phyloP scores from a whole-genome alignment of 2,888 invertebrate species.

The Schizaphis graminum region DNA sequence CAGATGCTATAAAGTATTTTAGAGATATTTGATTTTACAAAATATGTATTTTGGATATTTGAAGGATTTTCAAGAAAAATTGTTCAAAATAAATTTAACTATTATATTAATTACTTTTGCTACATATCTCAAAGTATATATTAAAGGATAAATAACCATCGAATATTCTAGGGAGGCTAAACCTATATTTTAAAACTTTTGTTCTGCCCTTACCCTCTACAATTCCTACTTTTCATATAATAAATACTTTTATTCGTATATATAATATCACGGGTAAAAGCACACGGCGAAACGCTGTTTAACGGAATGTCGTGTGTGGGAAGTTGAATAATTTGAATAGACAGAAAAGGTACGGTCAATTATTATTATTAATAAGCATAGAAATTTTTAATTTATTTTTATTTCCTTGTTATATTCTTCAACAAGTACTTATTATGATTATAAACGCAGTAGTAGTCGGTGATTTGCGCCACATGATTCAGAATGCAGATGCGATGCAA shows the following conservation, averaged over 20 bases:
- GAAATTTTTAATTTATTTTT: not conserved
- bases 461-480: not conserved
- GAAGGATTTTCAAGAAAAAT: not conserved
- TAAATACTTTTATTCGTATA: not conserved
- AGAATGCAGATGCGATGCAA: not conserved
- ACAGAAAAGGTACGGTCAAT: not conserved
- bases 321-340: not conserved
- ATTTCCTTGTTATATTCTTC: not conserved
- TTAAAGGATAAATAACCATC: not conserved
- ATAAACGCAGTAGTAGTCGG: not conserved
- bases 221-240: not conserved
- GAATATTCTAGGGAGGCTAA: not conserved
- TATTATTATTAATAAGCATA: not conserved
- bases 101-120: not conserved
- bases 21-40: not conserved
- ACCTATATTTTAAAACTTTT: not conserved
- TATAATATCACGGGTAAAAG: not conserved
- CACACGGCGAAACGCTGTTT: not conserved
- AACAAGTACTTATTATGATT: not conserved
- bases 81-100: not conserved
- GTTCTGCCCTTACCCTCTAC: not conserved
- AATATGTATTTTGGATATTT: not conserved
- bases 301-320: not conserved
- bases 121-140: not conserved
- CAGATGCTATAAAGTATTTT: not conserved